Evolutionary conservation across 2,888 invertebrate genomes (phyloP).

Genomic region (Hyposoter dolosus): DNA sequence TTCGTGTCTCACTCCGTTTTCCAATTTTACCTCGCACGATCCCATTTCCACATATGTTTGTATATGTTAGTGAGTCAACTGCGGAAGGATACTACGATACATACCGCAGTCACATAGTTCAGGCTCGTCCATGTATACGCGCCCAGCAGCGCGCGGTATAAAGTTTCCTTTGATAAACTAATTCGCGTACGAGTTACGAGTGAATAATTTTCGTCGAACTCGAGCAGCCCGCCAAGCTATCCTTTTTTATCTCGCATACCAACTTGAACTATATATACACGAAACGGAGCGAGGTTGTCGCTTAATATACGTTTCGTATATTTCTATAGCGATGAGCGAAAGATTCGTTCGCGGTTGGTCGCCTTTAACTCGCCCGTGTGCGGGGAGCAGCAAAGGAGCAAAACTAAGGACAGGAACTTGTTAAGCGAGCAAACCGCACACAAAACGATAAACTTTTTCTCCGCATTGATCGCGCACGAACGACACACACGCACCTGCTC

Average conservation of each 20-base stretch:
- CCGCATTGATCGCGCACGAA: background rate
- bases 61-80: slow-evolving; percentile 5
- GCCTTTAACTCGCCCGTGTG: background rate
- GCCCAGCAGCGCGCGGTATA: slow-evolving; percentile 1
- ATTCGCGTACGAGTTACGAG: slow-evolving; percentile 42
- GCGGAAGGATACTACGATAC: slow-evolving; percentile 18
- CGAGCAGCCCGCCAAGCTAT: slow-evolving; percentile 2
- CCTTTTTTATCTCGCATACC: slow-evolving; percentile 10
- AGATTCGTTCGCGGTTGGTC: slow-evolving; percentile 11
- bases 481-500: background rate
- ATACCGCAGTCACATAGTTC: slow-evolving; percentile 34
- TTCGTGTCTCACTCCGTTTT: slow-evolving; percentile 45
- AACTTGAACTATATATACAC: background rate
- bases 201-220: slow-evolving; percentile 47
- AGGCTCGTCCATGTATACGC: slow-evolving; percentile 12
- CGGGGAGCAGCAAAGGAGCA: slow-evolving; percentile 5
- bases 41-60: background rate
- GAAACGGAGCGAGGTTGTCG: background rate
- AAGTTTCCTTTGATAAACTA: slow-evolving; percentile 65
- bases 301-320: background rate
- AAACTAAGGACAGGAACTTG: background rate
- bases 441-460: background rate
- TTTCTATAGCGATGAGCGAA: background rate
- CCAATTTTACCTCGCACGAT: slow-evolving; percentile 25
- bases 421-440: background rate